Evolutionary conservation across 2,888 invertebrate genomes (phyloP).

Genomic region (Andrena chrysosceles): DNA sequence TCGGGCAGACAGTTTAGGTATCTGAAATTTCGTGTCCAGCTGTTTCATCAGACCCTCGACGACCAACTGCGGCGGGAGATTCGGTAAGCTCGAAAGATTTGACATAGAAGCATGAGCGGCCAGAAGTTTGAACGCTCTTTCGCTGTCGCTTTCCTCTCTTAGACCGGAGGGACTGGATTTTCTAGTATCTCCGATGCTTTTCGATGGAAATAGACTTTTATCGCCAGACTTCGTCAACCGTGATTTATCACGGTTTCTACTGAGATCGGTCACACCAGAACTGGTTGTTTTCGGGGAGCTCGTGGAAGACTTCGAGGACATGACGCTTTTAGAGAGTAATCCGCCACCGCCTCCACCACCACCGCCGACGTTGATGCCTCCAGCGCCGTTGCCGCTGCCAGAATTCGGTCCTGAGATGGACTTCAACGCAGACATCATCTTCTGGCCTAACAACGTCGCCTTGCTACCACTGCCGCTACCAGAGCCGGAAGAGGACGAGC

Average conservation of each 20-base stretch:
- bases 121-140: conserved; percentile 87
- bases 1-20: conserved; percentile 91
- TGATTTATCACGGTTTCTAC: conserved; percentile 88
- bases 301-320: conserved; percentile 84
- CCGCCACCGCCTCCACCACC: conserved; percentile 66
- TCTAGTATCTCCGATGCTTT: conserved; percentile 86
- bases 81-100: conserved; percentile 79
- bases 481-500: conserved; percentile 68
- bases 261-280: conserved; percentile 86
- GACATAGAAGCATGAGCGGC: conserved; percentile 87
- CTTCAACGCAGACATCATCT: conserved; percentile 77
- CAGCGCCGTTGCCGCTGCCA: conserved; percentile 54
- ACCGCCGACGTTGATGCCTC: conserved; percentile 48
- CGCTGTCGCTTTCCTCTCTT: conserved; percentile 88
- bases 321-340: conserved; percentile 70
- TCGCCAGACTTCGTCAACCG: conserved; percentile 88
- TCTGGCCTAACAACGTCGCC: conserved; percentile 79
- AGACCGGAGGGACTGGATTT: conserved; percentile 89
- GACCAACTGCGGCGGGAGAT: conserved; percentile 88
- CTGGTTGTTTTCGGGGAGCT: conserved; percentile 88
- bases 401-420: conserved; percentile 80
- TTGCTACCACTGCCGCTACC: conserved; percentile 80
- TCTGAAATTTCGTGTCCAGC: conserved; percentile 93
- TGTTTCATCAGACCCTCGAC: conserved; percentile 92
- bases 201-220: conserved; percentile 88